Evolutionary conservation across 2,888 invertebrate species (phyloP), one percentile per base, ranked within the genome.

Genomic region (Syrista parreyssii): DNA sequence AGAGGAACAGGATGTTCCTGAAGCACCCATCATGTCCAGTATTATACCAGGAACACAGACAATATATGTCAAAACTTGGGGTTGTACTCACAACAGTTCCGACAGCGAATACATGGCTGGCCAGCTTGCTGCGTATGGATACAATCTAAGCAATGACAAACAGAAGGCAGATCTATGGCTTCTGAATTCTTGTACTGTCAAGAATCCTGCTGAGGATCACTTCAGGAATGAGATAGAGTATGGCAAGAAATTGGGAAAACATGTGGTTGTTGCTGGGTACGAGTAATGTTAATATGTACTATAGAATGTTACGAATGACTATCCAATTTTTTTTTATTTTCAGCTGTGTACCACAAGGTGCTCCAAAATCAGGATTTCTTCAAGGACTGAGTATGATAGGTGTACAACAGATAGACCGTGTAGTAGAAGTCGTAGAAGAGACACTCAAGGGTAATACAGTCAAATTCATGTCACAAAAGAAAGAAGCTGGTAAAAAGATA

Each of bases 61-160:
- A 0, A 86, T 90, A 76, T 90, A 87, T 73, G 94, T 98, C 1
- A 98, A 98, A 92, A 99, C 98, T 78, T 99, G 98, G 99, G 99
- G 99, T 6, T 99, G 99, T 91, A 96, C 98, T 0, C 99, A 99
- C 92, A 99, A 99, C 92, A 98, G 95, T 90, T 98, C 98, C 0
- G 99, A 99, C 91, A 97, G 98, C 1, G 99, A 99, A 92, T 99
- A 99, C 90, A 99, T 99, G 99, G 98, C 98, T 0, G 99, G 99
- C 0, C 95, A 98, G 85, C 92, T 99, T 78, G 96, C 97, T 0
- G 94, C 96, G 0, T 97, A 96, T 87, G 99, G 98, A 0, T 99
- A 98, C 91, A 94, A 93, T 77, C 93, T 98, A 74, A 97, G 96
- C 0, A 95, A 96, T 73, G 94, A 96, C 80, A 97, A 97, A 92